Base-by-base conservation (phyloP, 1,140 invertebrate genomes). In the Lamellibrachia luymesi region DNA sequence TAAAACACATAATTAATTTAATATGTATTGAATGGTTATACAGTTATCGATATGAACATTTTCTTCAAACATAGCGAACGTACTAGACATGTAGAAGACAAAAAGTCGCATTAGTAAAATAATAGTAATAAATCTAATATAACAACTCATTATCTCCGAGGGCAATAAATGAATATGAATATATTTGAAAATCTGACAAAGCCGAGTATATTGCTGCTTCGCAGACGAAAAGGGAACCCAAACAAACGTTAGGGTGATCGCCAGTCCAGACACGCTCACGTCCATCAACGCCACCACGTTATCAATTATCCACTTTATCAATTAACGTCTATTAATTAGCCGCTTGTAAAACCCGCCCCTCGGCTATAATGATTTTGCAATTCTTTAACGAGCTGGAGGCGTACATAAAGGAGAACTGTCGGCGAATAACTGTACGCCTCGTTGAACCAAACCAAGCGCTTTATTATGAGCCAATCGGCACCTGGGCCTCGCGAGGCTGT, bases 251-350 rank as follows among this genome's bases (percentile, higher is more conserved):
- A 80, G 64, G 64, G 64, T 22, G 64, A 17, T 22, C 25, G 4
- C 13, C 6, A 8, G 64, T 80, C 13, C 17, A 80, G 0, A 80
- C 64, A 80, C 17, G 64, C 64, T 22, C 64, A 80, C 7, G 25
- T 17, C 64, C 17, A 22, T 80, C 64, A 22, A 80, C 64, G 64
- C 64, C 17, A 80, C 64, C 64, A 80, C 64, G 13, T 80, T 80
- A 80, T 80, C 64, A 80, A 80, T 80, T 80, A 80, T 22, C 64
- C 64, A 80, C 64, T 80, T 80, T 80, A 80, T 80, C 64, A 80
- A 80, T 80, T 80, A 80, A 80, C 64, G 64, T 22, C 64, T 80
- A 80, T 80, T 80, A 80, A 80, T 80, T 80, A 80, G 13, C 52
- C 64, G 64, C 64, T 80, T 80, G 64, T 80, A 80, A 80, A 80